These are phyloP conservation scores for Oreocharis arfaki DNA, from an alignment of 2,113 vertebrate species.

Conservation along the genomic window DNA sequence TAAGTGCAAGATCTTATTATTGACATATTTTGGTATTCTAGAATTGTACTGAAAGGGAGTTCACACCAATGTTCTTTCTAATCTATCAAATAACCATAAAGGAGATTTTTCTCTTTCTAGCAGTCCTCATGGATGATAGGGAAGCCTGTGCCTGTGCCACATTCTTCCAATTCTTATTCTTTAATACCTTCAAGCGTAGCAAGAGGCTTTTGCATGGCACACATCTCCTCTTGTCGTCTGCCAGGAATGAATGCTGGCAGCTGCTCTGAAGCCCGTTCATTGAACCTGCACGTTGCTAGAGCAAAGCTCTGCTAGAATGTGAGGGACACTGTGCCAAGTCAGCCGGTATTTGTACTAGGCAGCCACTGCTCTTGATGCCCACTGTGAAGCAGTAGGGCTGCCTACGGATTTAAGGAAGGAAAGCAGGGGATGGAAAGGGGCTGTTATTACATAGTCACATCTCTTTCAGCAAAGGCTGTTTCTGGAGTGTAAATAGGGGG, in stretches of 20 bases:
- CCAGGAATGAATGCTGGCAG: neutral
- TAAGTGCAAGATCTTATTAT: neutral
- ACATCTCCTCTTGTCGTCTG: rapidly evolving
- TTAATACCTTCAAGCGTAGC: neutral
- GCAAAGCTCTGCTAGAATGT: neutral
- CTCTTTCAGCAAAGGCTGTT: neutral
- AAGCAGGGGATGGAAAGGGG: neutral
- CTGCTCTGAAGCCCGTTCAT: neutral
- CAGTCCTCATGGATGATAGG: no score
- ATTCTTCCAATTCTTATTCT: neutral
- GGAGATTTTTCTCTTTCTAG: neutral
- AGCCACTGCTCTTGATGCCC: neutral
- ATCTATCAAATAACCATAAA: neutral
- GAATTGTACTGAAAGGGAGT: neutral
- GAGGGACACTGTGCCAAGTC: neutral
- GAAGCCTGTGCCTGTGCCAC: neutral
- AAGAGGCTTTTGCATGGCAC: neutral
- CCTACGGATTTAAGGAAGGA: neutral
- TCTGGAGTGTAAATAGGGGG: neutral
- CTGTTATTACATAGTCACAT: neutral
- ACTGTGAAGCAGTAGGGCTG: neutral
- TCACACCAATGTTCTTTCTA: neutral
- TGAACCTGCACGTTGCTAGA: neutral
- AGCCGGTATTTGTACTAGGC: neutral
- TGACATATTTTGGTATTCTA: neutral